phyloP scores from a whole-genome alignment of 2,113 vertebrate genomes.

The Cyanistes caeruleus region DNA sequence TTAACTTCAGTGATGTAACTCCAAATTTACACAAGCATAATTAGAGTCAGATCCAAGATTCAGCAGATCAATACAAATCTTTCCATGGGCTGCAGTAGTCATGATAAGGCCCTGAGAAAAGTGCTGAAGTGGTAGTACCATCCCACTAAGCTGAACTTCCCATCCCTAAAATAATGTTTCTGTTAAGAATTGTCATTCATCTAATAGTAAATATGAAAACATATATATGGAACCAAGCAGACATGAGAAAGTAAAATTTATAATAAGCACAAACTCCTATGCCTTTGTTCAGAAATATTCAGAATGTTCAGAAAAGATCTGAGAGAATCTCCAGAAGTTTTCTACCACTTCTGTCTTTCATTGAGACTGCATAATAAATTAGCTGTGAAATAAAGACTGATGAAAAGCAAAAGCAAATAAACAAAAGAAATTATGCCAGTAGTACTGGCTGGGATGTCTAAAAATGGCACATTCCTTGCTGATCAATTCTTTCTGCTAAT shows the following conservation, averaged over 20 bases:
- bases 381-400: not conserved
- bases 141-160: not conserved
- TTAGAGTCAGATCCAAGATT: constrained; percentile 25
- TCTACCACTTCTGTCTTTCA: not conserved
- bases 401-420: constrained; percentile 1
- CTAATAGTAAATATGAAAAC: not conserved
- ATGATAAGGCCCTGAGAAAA: not conserved
- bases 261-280: not conserved
- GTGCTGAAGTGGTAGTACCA: not conserved
- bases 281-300: not conserved
- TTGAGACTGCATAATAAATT: not conserved
- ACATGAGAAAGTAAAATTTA: not conserved
- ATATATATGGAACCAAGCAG: not conserved
- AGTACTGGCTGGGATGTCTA: not conserved
- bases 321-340: not conserved
- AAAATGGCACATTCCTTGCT: not conserved
- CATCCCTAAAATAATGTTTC: not conserved
- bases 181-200: not conserved
- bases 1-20: constrained; percentile 49
- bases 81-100: not conserved
- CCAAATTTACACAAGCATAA: constrained; percentile 48
- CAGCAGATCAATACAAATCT: constrained; percentile 48
- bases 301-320: not conserved
- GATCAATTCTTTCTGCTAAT: not conserved
- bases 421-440: not conserved